A percentile compares a stretch with the other conserved stretches of the same genome.
phyloP scores from a whole-genome alignment of 35 echinoderm and acorn worm species.

The Holothuria glaberrima region DNA sequence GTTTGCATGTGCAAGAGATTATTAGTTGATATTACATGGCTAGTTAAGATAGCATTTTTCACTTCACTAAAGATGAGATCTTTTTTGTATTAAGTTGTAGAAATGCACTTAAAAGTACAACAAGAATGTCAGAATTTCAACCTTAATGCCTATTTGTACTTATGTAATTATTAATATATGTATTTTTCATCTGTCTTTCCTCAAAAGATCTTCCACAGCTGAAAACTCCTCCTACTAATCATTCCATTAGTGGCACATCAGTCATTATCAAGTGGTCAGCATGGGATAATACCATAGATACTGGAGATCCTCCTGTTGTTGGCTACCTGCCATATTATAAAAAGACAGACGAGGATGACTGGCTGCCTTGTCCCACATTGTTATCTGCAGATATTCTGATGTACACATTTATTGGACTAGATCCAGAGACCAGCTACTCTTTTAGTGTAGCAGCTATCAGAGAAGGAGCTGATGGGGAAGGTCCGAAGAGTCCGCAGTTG shows the following conservation, averaged over 20 bases:
- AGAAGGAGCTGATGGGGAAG: conserved; percentile 57
- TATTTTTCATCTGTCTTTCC: too few relatives aligned
- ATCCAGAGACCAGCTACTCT: conserved; percentile 40
- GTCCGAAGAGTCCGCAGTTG: conserved; percentile 27
- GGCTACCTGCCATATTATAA: not conserved
- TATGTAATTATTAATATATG: too few relatives aligned
- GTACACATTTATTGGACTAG: not conserved
- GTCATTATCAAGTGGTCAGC: not conserved
- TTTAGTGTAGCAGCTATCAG: conserved; percentile 65
- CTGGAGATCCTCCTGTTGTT: conserved; percentile 13
- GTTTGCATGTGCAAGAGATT: too few relatives aligned
- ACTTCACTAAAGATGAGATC: too few relatives aligned
- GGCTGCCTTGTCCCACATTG: not conserved
- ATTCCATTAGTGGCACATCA: not conserved
- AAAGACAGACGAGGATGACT: not conserved
- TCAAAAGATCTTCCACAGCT: not conserved
- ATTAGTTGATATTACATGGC: too few relatives aligned
- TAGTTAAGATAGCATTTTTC: too few relatives aligned
- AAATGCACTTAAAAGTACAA: too few relatives aligned
- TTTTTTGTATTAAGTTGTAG: too few relatives aligned
- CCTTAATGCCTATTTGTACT: too few relatives aligned
- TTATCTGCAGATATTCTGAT: not conserved
- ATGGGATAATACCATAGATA: not conserved
- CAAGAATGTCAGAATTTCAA: too few relatives aligned
- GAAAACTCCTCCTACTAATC: not conserved